A percentile compares a stretch with the other conserved stretches of the same genome.
Evolutionary conservation across 1,140 invertebrate species (phyloP).

Genomic region (Pogonomyrmex barbatus): DNA sequence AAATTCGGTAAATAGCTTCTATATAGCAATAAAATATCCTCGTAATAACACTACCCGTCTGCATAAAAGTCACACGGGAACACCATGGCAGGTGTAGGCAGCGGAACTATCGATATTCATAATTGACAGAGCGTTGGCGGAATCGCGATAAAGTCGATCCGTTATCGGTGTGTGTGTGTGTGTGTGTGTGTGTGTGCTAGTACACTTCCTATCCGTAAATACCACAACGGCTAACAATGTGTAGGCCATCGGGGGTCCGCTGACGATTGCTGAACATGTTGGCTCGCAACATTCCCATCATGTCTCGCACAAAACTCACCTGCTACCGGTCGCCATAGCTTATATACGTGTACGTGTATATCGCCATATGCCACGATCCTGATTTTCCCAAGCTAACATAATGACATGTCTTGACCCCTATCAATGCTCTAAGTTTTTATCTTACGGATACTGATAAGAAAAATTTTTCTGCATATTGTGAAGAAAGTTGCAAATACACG

Average conservation of each 20-base stretch:
- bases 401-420: not conserved
- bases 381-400: slow-evolving; percentile 68
- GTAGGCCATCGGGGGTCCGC: slow-evolving; percentile 70
- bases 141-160: slow-evolving; percentile 69
- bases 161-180: slow-evolving; percentile 51
- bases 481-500: not conserved
- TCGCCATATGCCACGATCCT: slow-evolving; percentile 76
- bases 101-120: slow-evolving; percentile 60
- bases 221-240: slow-evolving; percentile 74
- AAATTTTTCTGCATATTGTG: not conserved
- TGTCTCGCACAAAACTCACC: slow-evolving; percentile 77
- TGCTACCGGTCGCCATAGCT: slow-evolving; percentile 79
- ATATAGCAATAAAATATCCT: not conserved
- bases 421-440: slow-evolving; percentile 26
- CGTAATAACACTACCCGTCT: not conserved
- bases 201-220: slow-evolving; percentile 66
- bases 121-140: slow-evolving; percentile 61
- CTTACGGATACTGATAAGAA: not conserved
- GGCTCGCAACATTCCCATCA: slow-evolving; percentile 82
- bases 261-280: slow-evolving; percentile 78
- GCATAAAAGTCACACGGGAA: slow-evolving; percentile 52
- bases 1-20: not conserved
- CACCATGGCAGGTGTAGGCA: slow-evolving; percentile 36
- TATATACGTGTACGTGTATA: slow-evolving; percentile 18
- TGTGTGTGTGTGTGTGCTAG: not conserved